A percentile compares a stretch with the other conserved stretches of the same genome.
Conservation (phyloP, 2,888 invertebrate genomes). For the Lordiphosa andalusiaca region DNA sequence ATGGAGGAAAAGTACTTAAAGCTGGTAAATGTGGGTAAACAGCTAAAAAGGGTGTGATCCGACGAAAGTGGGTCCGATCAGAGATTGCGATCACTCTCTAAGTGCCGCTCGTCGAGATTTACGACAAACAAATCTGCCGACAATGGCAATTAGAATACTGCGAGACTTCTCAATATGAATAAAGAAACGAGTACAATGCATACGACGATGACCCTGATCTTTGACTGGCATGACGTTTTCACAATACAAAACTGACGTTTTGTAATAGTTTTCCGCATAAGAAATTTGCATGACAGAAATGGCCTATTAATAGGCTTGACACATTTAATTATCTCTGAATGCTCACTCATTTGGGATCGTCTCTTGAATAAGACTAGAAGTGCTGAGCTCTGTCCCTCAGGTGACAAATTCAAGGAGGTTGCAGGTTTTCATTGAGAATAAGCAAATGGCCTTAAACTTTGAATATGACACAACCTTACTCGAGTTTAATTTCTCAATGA, state of each 20-base stretch:
- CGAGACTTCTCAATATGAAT: slow-evolving; percentile 32
- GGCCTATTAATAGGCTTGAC: slow-evolving; percentile 20
- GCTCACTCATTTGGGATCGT: slow-evolving; percentile 1
- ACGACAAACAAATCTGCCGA: slow-evolving; percentile 44
- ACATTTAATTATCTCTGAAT: slow-evolving; percentile 17
- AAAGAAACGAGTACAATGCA: too few relatives aligned
- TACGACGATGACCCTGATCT: slow-evolving; percentile 42
- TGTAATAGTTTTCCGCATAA: slow-evolving; percentile 32
- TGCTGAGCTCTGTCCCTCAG: background rate
- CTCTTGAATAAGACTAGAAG: background rate
- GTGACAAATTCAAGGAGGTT: background rate
- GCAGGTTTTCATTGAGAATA: background rate
- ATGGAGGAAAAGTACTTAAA: slow-evolving; percentile 54
- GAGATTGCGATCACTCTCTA: slow-evolving; percentile 5
- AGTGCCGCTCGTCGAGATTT: slow-evolving; percentile 20
- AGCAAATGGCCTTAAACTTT: slow-evolving; percentile 3
- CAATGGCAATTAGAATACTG: slow-evolving; percentile 62
- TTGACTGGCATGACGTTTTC: slow-evolving; percentile 20
- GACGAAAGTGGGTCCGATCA: slow-evolving; percentile 38
- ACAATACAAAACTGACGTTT: slow-evolving; percentile 15
- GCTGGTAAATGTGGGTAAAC: slow-evolving; percentile 37
- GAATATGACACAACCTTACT: slow-evolving; percentile 1
- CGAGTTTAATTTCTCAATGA: background rate
- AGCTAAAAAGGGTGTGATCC: slow-evolving; percentile 33
- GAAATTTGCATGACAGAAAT: slow-evolving; percentile 33